Evolutionary conservation across 2,797 vertebrate species (phyloP).

Genomic region (Arnoldichthys spilopterus): DNA sequence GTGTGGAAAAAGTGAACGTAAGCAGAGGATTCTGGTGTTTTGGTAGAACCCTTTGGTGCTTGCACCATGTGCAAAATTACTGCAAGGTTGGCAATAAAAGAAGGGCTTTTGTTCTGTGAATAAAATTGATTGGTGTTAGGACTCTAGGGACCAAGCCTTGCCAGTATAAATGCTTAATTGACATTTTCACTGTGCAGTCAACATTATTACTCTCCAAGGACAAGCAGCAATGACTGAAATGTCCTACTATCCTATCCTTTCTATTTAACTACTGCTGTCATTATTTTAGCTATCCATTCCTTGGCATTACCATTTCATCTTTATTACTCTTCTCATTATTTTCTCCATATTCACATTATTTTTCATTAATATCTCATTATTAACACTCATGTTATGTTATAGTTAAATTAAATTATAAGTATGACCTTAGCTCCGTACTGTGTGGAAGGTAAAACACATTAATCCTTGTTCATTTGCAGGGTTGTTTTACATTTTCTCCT

Average conservation of each 20-base stretch:
- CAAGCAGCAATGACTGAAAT: not conserved
- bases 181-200: conserved; percentile 15
- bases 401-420: not conserved
- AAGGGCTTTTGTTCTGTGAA: not conserved
- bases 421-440: not conserved
- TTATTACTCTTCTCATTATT: conserved; percentile 4
- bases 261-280: not conserved
- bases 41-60: not conserved
- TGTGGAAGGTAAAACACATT: not conserved
- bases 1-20: not conserved
- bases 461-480: not conserved
- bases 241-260: not conserved
- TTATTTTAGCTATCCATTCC: not conserved
- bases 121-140: not conserved
- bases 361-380: not conserved
- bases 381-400: not conserved
- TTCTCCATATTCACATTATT: not conserved
- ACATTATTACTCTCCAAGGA: conserved; percentile 22
- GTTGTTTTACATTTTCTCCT: not conserved
- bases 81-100: not conserved
- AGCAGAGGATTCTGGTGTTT: not conserved
- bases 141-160: not conserved
- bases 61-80: not conserved
- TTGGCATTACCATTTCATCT: not conserved
- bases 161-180: conserved; percentile 18